phyloP scores from a whole-genome alignment of 1,140 invertebrate species.

The Drosophila ercepeae region DNA sequence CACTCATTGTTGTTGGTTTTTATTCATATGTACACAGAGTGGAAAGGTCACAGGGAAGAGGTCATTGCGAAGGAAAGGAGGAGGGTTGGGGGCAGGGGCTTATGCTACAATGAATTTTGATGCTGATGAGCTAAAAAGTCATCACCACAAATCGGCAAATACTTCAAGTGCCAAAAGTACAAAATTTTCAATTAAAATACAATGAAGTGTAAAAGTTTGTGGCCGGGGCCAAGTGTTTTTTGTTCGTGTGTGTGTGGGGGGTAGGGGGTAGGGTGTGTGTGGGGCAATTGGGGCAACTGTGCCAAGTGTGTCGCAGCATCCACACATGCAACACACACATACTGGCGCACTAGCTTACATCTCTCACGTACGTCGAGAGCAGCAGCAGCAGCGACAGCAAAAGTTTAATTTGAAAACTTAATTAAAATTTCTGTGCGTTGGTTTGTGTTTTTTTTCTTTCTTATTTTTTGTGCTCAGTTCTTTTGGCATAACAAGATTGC shows the following conservation, averaged over 20 bases:
- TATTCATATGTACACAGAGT: slow-evolving; percentile 34
- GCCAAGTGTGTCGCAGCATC: slow-evolving; percentile 51
- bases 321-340: slow-evolving; percentile 20
- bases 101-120: slow-evolving; percentile 31
- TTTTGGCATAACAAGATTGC: slow-evolving; percentile 11
- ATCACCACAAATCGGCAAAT: slow-evolving; percentile 58
- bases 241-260: neutral
- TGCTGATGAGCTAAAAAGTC: slow-evolving; percentile 62
- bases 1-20: slow-evolving; percentile 48
- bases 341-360: slow-evolving; percentile 11
- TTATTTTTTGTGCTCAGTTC: slow-evolving; percentile 13
- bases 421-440: slow-evolving; percentile 69
- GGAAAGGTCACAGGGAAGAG: neutral
- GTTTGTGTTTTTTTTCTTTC: slow-evolving; percentile 1
- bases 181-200: slow-evolving; percentile 76
- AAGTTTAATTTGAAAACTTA: slow-evolving; percentile 82
- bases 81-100: neutral
- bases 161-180: slow-evolving; percentile 46
- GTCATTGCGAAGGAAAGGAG: neutral
- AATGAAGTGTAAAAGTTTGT: slow-evolving; percentile 80
- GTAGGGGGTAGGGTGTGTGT: neutral
- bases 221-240: slow-evolving; percentile 50
- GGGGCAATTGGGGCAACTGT: slow-evolving; percentile 34
- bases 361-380: slow-evolving; percentile 33
- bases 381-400: slow-evolving; percentile 61